Evolutionary conservation across 2,797 vertebrate species (phyloP), one percentile per base, ranked within the genome.

Genomic region (Austrolebias charrua): DNA sequence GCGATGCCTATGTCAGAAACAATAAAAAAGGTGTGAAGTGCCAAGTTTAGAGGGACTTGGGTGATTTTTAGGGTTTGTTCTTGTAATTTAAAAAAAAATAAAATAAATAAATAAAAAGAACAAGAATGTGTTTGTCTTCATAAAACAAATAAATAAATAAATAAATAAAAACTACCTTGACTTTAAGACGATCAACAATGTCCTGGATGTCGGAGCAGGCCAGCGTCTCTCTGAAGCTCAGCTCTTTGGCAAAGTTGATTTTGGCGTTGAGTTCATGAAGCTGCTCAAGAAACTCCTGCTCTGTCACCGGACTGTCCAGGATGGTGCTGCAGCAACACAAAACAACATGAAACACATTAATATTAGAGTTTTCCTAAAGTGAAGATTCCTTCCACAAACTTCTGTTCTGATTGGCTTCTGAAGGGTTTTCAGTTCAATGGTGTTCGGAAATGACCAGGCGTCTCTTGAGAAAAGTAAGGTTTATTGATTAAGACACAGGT

Each of bases 211-310:
- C 96, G 0, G 92, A 90, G 19, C 96, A 98, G 51, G 96, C 96
- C 18, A 95, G 84, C 0, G 96, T 98, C 84, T 97, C 96, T 5
- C 94, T 90, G 75, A 96, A 95, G 45, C 95, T 95, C 65, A 97
- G 94, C 80, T 98, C 96, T 79, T 97, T 97, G 60, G 96, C 95
- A 0, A 95, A 94, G 59, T 95, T 95, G 81, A 96, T 95, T 83
- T 98, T 98, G 85, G 92, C 95, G 72, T 98, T 95, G 44, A 98
- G 94, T 61, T 97, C 96, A 10, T 95, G 95, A 0, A 98, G 92
- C 84, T 98, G 96, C 81, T 97, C 95, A 84, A 97, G 75, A 28
- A 98, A 97, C 28, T 94, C 91, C 83, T 96, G 94, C 56, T 96
- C 95, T 0, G 94, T 98, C 75, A 98, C 96, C 0, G 94, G 92